phyloP scores from a whole-genome alignment of 2,113 vertebrate genomes.

The Sorex araneus region DNA sequence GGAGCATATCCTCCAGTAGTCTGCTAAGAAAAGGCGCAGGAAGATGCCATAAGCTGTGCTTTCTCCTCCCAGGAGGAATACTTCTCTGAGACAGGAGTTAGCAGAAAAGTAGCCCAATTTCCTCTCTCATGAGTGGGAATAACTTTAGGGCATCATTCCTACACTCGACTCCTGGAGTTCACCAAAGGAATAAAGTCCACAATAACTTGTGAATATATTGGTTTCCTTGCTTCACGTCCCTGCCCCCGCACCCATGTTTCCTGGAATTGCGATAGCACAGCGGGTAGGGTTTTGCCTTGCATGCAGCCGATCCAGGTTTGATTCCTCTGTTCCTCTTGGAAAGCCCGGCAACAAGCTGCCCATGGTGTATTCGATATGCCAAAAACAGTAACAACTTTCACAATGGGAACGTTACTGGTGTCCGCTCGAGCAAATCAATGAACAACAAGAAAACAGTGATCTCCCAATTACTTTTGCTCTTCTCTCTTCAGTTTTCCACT shows the following conservation, averaged over 20 bases:
- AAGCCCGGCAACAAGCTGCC: no score
- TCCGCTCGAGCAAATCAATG: no score
- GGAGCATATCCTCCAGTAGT: neutral
- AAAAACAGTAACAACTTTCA: no score
- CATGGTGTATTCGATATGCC: no score
- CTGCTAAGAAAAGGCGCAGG: constrained; percentile 20
- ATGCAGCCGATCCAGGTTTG: no score
- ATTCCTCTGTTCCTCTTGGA: no score
- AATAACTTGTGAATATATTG: neutral
- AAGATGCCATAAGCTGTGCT: neutral
- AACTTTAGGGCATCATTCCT: neutral
- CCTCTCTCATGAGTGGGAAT: neutral
- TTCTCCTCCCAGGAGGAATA: neutral
- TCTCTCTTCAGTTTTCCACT: neutral
- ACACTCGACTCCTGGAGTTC: neutral
- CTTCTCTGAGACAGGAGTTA: neutral
- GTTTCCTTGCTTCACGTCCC: neutral
- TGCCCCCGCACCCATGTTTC: neutral
- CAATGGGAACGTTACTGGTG: no score
- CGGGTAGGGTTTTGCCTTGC: no score
- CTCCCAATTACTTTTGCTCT: neutral
- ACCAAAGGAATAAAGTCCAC: neutral
- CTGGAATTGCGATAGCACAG: no score
- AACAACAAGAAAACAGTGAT: no score
- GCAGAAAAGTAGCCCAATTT: neutral